phyloP scores from a whole-genome alignment of 2,888 invertebrate species.

The Rhaphigaster nebulosa region DNA sequence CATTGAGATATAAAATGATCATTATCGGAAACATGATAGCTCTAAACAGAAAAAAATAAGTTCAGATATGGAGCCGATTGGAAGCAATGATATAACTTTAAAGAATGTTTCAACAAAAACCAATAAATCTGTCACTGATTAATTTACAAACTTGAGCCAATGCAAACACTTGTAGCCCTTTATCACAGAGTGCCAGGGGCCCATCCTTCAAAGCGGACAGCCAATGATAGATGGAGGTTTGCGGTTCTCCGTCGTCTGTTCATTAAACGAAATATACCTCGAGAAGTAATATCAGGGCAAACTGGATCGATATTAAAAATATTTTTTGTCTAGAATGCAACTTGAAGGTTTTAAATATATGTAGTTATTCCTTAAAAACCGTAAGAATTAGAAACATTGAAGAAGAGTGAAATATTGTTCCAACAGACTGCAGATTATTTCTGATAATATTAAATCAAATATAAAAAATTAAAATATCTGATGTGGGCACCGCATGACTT shows the following conservation, averaged over 20 bases:
- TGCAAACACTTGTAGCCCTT: conserved; percentile 27
- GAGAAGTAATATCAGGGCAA: neutral
- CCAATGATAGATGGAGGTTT: neutral
- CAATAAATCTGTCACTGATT: conserved; percentile 45
- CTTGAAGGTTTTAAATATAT: too few species aligned
- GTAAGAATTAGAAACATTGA: too few species aligned
- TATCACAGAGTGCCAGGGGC: neutral
- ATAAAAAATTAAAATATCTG: too few species aligned
- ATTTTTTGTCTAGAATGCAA: neutral
- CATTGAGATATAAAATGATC: neutral
- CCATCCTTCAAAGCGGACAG: conserved; percentile 18
- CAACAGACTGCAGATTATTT: too few species aligned
- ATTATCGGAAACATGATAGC: neutral
- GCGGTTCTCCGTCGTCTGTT: neutral
- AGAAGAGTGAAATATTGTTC: too few species aligned
- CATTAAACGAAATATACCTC: neutral
- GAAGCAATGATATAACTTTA: neutral
- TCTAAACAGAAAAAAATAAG: neutral
- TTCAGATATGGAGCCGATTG: too few species aligned
- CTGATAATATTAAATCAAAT: too few species aligned
- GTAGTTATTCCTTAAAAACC: too few species aligned
- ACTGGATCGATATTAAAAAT: neutral
- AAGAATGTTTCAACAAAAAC: neutral
- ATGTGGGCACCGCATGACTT: too few species aligned
- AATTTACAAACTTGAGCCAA: conserved; percentile 2